These are phyloP conservation scores for Pandemis corylana DNA, from an alignment of 2,888 invertebrate genomes.

Conservation along the genomic window DNA sequence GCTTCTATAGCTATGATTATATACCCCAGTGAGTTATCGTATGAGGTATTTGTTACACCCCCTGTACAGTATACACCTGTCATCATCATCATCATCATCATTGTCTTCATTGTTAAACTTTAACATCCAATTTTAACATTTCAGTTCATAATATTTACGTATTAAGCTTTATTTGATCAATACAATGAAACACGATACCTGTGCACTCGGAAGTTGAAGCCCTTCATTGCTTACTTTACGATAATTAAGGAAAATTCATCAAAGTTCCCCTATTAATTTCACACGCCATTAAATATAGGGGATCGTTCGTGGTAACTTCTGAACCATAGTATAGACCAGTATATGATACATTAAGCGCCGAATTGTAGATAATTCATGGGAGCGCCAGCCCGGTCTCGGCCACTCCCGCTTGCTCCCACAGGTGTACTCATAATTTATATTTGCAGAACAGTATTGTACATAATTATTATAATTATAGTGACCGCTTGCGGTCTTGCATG, in stretches of 20 bases:
- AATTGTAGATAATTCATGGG: background rate
- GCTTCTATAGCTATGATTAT: no score
- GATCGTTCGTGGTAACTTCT: slow-evolving; percentile 30
- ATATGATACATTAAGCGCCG: background rate
- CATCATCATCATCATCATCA: no score
- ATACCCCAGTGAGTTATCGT: no score
- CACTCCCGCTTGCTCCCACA: no score
- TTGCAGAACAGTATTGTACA: no score
- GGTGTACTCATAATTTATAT: no score
- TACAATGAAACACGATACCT: slow-evolving; percentile 13
- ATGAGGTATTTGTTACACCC: no score
- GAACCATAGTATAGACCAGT: background rate
- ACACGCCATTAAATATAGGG: slow-evolving; percentile 34
- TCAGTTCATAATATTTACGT: background rate
- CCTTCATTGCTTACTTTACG: slow-evolving; percentile 30
- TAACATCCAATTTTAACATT: background rate
- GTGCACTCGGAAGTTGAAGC: slow-evolving; percentile 18
- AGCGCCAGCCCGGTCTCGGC: no score
- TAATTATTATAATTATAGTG: no score
- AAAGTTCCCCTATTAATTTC: slow-evolving; percentile 40
- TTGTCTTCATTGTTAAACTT: background rate
- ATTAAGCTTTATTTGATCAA: background rate
- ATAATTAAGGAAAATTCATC: slow-evolving; percentile 39
- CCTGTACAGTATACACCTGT: no score
- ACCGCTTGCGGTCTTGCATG: no score